Base-by-base conservation (phyloP, 2,888 invertebrate species). In the Julus scanicus region DNA sequence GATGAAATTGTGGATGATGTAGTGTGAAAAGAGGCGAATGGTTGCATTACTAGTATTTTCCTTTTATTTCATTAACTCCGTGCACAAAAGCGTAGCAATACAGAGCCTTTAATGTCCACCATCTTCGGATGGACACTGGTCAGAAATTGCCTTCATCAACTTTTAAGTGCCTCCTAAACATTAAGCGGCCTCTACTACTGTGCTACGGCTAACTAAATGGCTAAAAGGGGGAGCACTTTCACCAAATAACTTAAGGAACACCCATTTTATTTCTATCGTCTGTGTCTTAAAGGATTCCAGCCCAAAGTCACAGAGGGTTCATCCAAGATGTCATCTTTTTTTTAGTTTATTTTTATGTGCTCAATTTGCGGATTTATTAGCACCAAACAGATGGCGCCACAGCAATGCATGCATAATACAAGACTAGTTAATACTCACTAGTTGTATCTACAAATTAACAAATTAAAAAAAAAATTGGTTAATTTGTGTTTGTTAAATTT, bases 141-240 rank as follows among this genome's bases (percentile, higher is more conserved):
- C 71, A 71, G 71, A 71, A 71, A 71, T 71, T 71, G 71, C 71
- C 71, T 71, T 71, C 71, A 71, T 71, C 71, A 71, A 71, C 71
- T 71, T 71, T 71, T 71, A 71, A 71, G 71, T 71, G 71, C 71
- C 71, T 71, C 71, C 71, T 71, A 71, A 71, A 71, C 71, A 71
- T 71, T 71, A 71, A 71, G 71, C 6, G 71, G 11, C 17, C n/a
- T 1, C 53, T 13, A 9, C 63, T 63, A 6, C 29, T 29, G 11
- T 11, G 29, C 53, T 71, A 29, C 53, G 4, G 0, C 53, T 20
- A 4, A 9, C 71, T 71, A 71, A 71, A 71, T 71, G 71, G 71
- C 71, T 71, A 71, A 71, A 71, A 71, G 71, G 63, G 17, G 29
- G 20, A 29, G n/a, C 20, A 63, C 20, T 63, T 63, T 20, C 20